Percentiles rank a stretch among this genome's conserved stretches.
Evolutionary conservation across 2,888 invertebrate species (phyloP).

Genomic region (Phortica okadai): DNA sequence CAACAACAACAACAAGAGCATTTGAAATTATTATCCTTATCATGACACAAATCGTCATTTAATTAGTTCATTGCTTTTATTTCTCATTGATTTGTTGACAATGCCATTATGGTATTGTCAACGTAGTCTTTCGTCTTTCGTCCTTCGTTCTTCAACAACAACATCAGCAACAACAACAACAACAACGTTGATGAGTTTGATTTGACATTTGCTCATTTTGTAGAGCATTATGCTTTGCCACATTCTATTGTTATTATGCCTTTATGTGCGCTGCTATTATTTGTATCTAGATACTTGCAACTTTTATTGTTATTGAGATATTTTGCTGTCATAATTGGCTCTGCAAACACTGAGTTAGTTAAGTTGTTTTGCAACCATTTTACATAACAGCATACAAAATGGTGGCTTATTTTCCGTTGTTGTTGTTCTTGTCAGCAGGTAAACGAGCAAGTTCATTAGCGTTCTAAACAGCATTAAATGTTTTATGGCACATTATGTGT

Average conservation of each 20-base stretch:
- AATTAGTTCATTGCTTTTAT: conserved; percentile 66
- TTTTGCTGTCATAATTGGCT: not conserved
- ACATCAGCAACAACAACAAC: too few relatives aligned
- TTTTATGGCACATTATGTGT: not conserved
- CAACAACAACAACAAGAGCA: conserved; percentile 15
- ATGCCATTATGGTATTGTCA: conserved; percentile 41
- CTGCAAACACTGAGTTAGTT: not conserved
- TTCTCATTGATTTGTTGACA: conserved; percentile 69
- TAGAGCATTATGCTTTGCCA: not conserved
- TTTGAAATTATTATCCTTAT: conserved; percentile 69
- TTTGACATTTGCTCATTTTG: conserved; percentile 27
- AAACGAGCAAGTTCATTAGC: not conserved
- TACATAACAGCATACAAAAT: too few relatives aligned
- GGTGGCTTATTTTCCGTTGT: not conserved
- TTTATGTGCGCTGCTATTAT: not conserved
- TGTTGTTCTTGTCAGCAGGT: not conserved
- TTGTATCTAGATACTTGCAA: not conserved
- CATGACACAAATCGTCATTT: conserved; percentile 71
- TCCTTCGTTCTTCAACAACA: not conserved
- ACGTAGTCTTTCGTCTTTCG: not conserved
- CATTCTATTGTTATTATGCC: not conserved
- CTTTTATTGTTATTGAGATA: not conserved
- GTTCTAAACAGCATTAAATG: not conserved
- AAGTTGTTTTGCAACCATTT: not conserved
- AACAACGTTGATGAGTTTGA: not conserved